Evolutionary conservation across 2,113 vertebrate genomes (phyloP).

Genomic region (Agapornis roseicollis): DNA sequence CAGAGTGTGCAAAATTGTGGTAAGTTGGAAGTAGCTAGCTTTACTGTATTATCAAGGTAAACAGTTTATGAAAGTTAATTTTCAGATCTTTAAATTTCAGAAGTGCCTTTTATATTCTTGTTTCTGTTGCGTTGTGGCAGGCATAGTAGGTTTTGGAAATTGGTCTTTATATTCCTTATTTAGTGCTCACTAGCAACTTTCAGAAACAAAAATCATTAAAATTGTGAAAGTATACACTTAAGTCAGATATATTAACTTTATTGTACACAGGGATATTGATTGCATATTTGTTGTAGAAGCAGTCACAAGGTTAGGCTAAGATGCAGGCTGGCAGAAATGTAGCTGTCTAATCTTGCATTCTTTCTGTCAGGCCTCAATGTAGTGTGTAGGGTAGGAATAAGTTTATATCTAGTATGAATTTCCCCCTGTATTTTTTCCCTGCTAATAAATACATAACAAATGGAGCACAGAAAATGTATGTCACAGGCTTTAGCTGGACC

Average conservation of each 20-base stretch:
- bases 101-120: background rate
- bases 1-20: slow-evolving; percentile 97
- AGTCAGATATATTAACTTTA: background rate
- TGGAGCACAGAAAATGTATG: background rate
- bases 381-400: background rate
- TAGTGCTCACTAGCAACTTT: background rate
- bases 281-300: background rate
- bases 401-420: background rate
- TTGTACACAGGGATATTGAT: background rate
- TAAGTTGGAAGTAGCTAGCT: slow-evolving; percentile 69
- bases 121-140: background rate
- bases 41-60: background rate
- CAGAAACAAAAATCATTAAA: background rate
- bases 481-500: background rate
- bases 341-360: rapidly evolving
- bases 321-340: background rate
- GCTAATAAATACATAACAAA: background rate
- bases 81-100: background rate
- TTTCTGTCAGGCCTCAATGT: background rate
- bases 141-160: background rate
- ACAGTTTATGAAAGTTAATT: background rate
- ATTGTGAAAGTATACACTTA: background rate
- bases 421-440: too few relatives aligned
- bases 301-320: background rate
- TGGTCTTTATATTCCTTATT: background rate